Percentiles rank a stretch among this genome's conserved stretches.
Evolutionary conservation across 2,113 vertebrate genomes (phyloP).

Genomic region (Percina caprodes): DNA sequence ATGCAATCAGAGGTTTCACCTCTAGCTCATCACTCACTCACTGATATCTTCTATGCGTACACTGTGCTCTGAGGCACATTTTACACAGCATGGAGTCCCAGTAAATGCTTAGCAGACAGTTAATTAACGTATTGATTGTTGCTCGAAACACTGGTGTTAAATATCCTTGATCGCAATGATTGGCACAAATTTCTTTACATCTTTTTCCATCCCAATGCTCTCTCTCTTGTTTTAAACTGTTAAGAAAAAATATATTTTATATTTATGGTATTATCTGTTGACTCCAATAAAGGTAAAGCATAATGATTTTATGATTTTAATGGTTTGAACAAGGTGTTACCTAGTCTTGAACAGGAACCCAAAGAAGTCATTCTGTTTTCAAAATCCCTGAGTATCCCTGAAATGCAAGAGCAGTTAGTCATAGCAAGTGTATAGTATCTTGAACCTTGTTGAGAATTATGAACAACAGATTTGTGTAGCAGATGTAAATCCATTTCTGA

Average conservation of each 20-base stretch:
- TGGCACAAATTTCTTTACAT: neutral
- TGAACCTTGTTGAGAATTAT: neutral
- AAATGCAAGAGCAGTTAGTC: neutral
- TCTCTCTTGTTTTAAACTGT: constrained; percentile 1
- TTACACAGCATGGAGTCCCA: constrained; percentile 36
- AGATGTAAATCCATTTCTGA: neutral
- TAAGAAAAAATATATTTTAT: neutral
- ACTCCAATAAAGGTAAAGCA: neutral
- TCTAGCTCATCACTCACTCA: constrained; percentile 31
- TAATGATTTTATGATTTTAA: neutral
- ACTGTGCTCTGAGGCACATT: constrained; percentile 22
- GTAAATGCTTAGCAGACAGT: constrained; percentile 7
- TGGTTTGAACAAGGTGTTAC: neutral
- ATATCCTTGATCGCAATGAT: constrained; percentile 39
- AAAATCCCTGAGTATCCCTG: neutral
- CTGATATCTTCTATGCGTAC: constrained; percentile 25
- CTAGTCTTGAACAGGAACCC: neutral
- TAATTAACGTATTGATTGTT: constrained; percentile 55
- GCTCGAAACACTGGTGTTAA: constrained; percentile 29
- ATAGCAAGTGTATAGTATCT: neutral
- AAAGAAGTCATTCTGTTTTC: neutral
- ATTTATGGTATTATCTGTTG: neutral
- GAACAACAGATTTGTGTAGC: neutral
- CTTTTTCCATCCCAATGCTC: neutral
- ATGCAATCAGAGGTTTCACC: constrained; percentile 32